phyloP scores from a whole-genome alignment of 1,140 invertebrate species.

The Hirudo medicinalis region DNA sequence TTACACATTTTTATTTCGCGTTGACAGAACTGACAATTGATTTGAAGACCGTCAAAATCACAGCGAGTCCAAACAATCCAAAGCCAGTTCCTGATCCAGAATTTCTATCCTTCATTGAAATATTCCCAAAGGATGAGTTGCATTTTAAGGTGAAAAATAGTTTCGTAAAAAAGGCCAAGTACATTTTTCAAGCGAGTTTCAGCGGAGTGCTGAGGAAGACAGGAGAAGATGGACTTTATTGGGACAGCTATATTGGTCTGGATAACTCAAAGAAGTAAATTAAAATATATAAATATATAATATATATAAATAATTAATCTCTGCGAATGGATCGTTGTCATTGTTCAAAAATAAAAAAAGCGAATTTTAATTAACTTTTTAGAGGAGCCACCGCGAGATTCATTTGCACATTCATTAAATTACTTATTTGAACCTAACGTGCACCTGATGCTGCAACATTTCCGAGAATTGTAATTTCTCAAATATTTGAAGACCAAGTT shows the following conservation, averaged over 20 bases:
- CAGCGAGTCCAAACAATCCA: background rate
- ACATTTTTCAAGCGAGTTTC: slow-evolving; percentile 1
- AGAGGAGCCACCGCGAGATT: too few species aligned
- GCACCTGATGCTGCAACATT: background rate
- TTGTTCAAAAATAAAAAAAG: too few species aligned
- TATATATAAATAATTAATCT: too few species aligned
- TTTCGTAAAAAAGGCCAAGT: background rate
- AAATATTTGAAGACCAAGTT: background rate
- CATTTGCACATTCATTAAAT: background rate
- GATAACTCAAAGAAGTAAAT: slow-evolving; percentile 8
- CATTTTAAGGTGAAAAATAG: too few species aligned
- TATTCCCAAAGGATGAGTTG: too few species aligned
- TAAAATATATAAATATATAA: background rate
- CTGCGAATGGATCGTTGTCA: too few species aligned
- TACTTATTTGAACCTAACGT: background rate
- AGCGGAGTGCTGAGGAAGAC: background rate
- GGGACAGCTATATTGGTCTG: slow-evolving; percentile 8
- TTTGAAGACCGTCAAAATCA: background rate
- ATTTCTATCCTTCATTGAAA: background rate
- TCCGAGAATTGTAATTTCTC: background rate
- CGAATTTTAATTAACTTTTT: too few species aligned
- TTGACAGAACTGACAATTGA: background rate
- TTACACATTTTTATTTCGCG: background rate
- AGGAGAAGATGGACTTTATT: slow-evolving; percentile 15
- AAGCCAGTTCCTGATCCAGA: background rate